Percentiles rank a stretch among this genome's conserved stretches.
phyloP scores from a whole-genome alignment of 2,113 vertebrate species.

The Propithecus coquereli region DNA sequence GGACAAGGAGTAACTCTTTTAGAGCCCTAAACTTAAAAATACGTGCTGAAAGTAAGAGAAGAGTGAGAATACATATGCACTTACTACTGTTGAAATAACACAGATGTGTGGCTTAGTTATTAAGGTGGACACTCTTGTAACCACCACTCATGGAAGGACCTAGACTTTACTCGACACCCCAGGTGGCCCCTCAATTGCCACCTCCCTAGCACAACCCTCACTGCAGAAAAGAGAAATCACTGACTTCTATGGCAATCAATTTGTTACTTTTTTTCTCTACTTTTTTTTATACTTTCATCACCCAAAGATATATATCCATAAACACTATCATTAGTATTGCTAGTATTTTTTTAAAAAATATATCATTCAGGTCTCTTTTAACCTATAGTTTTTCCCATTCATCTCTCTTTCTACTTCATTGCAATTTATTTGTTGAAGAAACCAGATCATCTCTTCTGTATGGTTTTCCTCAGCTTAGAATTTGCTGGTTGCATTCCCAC shows the following conservation, averaged over 20 bases:
- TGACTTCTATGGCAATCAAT: not conserved
- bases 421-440: not conserved
- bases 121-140: not conserved
- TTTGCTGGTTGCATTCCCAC: not conserved
- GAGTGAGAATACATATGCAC: rapidly evolving
- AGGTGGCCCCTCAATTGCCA: not conserved
- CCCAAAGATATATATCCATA: not conserved
- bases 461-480: not conserved
- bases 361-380: not conserved
- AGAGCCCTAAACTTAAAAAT: not conserved
- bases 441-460: not conserved
- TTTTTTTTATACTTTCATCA: not conserved
- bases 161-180: not conserved
- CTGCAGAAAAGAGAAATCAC: not conserved
- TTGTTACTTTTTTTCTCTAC: not conserved
- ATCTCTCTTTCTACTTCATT: not conserved
- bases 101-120: not conserved
- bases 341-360: not conserved
- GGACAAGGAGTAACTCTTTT: not conserved
- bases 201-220: not conserved
- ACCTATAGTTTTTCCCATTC: not conserved
- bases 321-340: not conserved
- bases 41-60: not conserved
- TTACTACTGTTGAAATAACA: not conserved
- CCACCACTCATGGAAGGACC: not conserved